These are phyloP conservation scores for Leptinotarsa juncta DNA, from an alignment of 2,888 invertebrate genomes.

Conservation along the genomic window DNA sequence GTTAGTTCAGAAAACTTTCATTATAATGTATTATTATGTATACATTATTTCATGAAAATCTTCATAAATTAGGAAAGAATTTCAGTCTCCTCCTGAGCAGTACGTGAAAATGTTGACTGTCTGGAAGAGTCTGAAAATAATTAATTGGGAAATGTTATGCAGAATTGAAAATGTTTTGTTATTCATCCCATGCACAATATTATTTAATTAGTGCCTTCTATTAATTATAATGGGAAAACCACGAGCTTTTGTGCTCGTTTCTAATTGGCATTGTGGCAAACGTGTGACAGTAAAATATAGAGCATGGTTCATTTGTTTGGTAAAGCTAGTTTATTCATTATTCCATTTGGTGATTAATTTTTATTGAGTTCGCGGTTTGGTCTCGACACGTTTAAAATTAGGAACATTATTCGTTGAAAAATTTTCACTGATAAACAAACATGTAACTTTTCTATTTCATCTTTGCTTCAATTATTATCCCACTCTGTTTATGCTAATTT, in stretches of 20 bases:
- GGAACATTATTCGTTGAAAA: not conserved
- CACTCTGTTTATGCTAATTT: not conserved
- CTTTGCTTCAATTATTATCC: not conserved
- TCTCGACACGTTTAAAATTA: not conserved
- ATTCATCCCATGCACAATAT: not conserved
- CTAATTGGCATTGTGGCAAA: slow-evolving; percentile 14
- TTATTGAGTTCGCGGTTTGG: slow-evolving; percentile 5
- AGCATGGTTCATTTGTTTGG: slow-evolving; percentile 13
- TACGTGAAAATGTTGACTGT: not conserved
- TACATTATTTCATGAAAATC: too few relatives aligned
- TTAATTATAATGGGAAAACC: slow-evolving; percentile 19
- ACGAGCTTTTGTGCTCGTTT: slow-evolving; percentile 19
- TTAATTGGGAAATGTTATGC: slow-evolving; percentile 9
- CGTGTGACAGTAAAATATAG: slow-evolving; percentile 17
- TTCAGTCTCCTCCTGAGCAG: too few relatives aligned
- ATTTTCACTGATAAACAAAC: not conserved
- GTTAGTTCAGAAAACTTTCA: too few relatives aligned
- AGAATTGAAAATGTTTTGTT: slow-evolving; percentile 11
- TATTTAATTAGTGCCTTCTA: slow-evolving; percentile 20
- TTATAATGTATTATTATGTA: too few relatives aligned
- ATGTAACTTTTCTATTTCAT: not conserved
- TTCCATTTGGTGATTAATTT: slow-evolving; percentile 11
- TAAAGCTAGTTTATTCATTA: slow-evolving; percentile 12
- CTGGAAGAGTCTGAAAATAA: not conserved
- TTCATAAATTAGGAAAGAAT: too few relatives aligned